Evolutionary conservation across 2,888 invertebrate genomes (phyloP), one percentile per base, ranked within the genome.

Genomic region (Apodemia zela): DNA sequence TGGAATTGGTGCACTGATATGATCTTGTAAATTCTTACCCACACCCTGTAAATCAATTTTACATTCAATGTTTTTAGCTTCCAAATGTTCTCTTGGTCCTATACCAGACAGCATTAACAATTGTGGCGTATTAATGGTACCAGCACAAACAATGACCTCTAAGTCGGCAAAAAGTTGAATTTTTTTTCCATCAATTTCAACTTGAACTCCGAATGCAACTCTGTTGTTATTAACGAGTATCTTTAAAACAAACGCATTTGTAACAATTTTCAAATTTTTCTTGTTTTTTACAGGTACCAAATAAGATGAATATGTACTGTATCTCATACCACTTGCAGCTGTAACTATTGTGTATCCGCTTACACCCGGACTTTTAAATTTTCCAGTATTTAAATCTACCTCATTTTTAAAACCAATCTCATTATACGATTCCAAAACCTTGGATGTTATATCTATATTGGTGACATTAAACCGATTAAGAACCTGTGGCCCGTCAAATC

Each of bases 1-100:
- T 0, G 80, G 74, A 0, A 92, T 62, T 7, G 89, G 90, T 25
- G 86, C 71, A 21, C 76, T 73, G 21, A 82, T 73, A 72, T 93
- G 93, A 68, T 93, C 93, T 71, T 93, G 92, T n/a, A 93, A 80
- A 74, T 93, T 92, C 66, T 83, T 72, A 0, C 93, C 93, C 0
- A 93, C 93, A 0, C 81, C 87, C 0, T 84, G 81, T 4, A 81
- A 82, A 69, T 93, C 77, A 17, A 83, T 74, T 57, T 85, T 68
- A 1, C 85, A 78, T 0, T 71, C 11, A 58, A 92, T 89, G 11
- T 84, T 80, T 10, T 84, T 79, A 1, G 80, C 72, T 13, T 67
- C 51, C 0, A 93, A 72, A 59, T 92, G 81, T 1, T 80, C 65
- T 66, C 73, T 77, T 59, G 90, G 87, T 0, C 93, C 93, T 3